Conservation (phyloP, 2,888 invertebrate species). For the Drosophila aldrichi region DNA sequence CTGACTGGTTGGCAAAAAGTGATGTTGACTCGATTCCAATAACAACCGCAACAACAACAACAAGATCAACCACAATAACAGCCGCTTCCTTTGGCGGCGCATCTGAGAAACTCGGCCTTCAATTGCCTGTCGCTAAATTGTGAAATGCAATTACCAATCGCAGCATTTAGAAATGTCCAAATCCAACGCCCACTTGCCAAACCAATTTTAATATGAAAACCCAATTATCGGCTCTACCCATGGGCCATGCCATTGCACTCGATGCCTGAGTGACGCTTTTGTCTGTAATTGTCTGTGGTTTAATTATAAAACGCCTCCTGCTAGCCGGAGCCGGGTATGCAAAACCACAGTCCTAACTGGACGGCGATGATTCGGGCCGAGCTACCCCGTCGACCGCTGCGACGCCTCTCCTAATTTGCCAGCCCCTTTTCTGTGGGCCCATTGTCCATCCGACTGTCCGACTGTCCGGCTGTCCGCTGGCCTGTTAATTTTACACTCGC, state of each 20-base stretch:
- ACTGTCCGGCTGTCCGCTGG: constrained; percentile 24
- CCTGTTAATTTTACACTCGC: constrained; percentile 75
- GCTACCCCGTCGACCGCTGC: constrained; percentile 20
- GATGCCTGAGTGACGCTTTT: constrained; percentile 74
- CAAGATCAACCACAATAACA: background rate
- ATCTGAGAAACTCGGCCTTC: constrained; percentile 54
- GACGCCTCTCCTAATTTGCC: constrained; percentile 62
- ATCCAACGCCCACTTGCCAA: constrained; percentile 49
- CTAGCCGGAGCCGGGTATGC: constrained; percentile 47
- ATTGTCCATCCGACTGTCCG: background rate
- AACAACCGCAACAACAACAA: constrained; percentile 8
- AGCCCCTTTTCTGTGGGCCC: constrained; percentile 16
- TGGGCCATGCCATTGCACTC: constrained; percentile 28
- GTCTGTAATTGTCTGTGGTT: constrained; percentile 82
- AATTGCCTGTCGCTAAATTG: constrained; percentile 70
- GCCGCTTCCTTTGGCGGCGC: constrained; percentile 58
- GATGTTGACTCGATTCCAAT: constrained; percentile 41
- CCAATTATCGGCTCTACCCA: constrained; percentile 72
- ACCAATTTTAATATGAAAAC: constrained; percentile 74
- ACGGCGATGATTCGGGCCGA: constrained; percentile 25
- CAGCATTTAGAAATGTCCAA: constrained; percentile 43
- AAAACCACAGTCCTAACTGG: constrained; percentile 67
- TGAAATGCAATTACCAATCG: constrained; percentile 74
- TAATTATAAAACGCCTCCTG: constrained; percentile 81
- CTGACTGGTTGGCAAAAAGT: constrained; percentile 61